Evolutionary conservation across 2,888 invertebrate species (phyloP), one percentile per base, ranked within the genome.

Genomic region (Helicoverpa assulta): DNA sequence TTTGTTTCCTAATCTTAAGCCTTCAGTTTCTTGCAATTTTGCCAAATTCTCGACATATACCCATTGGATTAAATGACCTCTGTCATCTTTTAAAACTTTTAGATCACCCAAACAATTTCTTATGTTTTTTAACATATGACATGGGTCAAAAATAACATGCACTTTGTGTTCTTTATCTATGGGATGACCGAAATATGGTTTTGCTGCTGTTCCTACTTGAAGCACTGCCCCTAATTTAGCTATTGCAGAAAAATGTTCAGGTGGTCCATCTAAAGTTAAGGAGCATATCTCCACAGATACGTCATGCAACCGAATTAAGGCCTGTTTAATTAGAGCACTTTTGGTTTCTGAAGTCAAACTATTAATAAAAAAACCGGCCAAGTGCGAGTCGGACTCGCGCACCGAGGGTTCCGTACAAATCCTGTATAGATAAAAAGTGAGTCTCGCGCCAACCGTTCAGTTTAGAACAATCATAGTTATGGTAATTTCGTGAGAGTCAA

Each of bases 231-330:
- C 65, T 60, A 70, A 60, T 58, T 70, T 55, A 55, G 70, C 55
- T 40, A 65, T 65, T 55, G 64, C 40, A 33, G 65, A 70, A 57
- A 70, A 65, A 52, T 70, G 65, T 52, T 70, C 65, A 37, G 70
- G 60, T 51, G 65, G 64, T 1, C 70, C 70, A 55, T 70, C 70
- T 65, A 65, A 65, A 55, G 65, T 60, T 50, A 67, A 56, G 26
- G 70, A 70, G 58, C 70, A 65, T 63, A 70, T 70, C 40, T 65
- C 67, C 55, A 67, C 67, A 33, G 60, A 63, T 59, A 65, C 70
- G 59, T 70, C 60, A 59, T 70, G 60, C 47, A 70, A 55, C 50
- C 67, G 65, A 61, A 70, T 65, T 50, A 64, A 51, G 47, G 59
- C 64, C 55, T 57, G 56, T 29, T 56, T 56, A 64, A 64, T 56